Percentiles rank a stretch among this genome's conserved stretches.
Conservation (phyloP, 2,113 vertebrate genomes). For the Mystacornis crossleyi region DNA sequence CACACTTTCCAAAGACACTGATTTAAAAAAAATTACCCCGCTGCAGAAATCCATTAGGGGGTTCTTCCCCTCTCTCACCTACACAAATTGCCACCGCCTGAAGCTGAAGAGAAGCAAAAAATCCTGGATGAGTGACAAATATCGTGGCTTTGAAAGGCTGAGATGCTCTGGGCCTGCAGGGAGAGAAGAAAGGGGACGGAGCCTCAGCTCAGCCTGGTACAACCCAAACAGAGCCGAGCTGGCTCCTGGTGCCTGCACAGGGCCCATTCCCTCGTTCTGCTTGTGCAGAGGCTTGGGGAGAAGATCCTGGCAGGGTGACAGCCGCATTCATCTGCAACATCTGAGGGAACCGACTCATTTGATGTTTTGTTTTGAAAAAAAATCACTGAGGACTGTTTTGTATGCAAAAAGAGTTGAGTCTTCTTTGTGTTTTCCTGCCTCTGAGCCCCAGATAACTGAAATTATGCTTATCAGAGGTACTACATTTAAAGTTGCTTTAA, state of each 20-base stretch:
- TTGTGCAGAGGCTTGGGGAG: background rate
- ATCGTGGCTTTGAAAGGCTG: background rate
- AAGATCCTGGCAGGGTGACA: background rate
- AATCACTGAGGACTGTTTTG: background rate
- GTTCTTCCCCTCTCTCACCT: background rate
- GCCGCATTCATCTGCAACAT: constrained; percentile 3
- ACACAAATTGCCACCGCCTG: background rate
- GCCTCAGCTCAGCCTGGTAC: background rate
- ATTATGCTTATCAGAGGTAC: background rate
- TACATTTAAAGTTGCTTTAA: background rate
- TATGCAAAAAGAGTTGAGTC: background rate
- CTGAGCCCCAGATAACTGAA: background rate
- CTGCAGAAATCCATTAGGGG: background rate
- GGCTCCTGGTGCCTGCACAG: background rate
- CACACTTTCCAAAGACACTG: background rate
- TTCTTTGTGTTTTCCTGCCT: background rate
- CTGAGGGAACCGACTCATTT: background rate
- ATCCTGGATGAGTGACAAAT: background rate
- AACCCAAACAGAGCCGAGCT: background rate
- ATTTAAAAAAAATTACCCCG: background rate
- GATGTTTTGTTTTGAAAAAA: constrained; percentile 26
- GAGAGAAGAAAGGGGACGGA: background rate
- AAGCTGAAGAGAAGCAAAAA: background rate
- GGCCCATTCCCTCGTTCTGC: background rate
- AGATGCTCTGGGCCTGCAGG: background rate